Base-by-base conservation (phyloP, 1,140 invertebrate genomes). In the Nasonia longicornis region DNA sequence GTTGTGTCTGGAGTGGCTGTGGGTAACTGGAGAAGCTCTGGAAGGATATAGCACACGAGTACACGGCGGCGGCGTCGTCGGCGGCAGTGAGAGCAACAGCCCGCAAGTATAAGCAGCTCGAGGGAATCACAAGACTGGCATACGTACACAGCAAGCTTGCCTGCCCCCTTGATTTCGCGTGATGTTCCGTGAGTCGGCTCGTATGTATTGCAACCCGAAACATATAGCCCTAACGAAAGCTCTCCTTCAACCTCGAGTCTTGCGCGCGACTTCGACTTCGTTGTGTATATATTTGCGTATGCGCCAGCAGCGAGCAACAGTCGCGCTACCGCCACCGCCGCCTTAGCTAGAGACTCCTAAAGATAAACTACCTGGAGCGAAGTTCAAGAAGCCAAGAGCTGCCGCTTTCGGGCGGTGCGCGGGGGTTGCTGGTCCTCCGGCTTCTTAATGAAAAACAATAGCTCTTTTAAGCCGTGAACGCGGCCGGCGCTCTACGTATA, bases 401-500 rank as follows among this genome's bases (percentile, higher is more conserved):
- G 70, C 20, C 7, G 38, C 16, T 72, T 72, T 72, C 0, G 70
- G 38, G 38, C 10, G 38, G 10, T 42, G 31, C 31, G 31, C 31
- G 38, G 38, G 38, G 8, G 7, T 42, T 42, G 38, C 38, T 31
- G 20, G 70, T 7, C 16, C n/a, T 58, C 52, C 31, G 29, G 35
- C 29, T 38, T 75, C 73, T 63, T 75, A 63, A 75, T 75, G 73
- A 75, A 38, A 75, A 75, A 63, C 52, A 63, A 75, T 75, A 75
- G 48, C 31, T 75, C 52, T 75, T 75, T 75, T 75, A 74, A 14
- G 31, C 35, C 16, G 29, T 16, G 58, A 42, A 20, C 14, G 16
- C 52, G 4, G 2, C 26, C 26, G 26, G 52, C 20, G 52, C 52
- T n/a, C 26, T 26, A 26, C 26, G 4, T 4, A 6, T 16, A 16